phyloP scores from a whole-genome alignment of 2,113 vertebrate species.

The Oncorhynchus clarkii region DNA sequence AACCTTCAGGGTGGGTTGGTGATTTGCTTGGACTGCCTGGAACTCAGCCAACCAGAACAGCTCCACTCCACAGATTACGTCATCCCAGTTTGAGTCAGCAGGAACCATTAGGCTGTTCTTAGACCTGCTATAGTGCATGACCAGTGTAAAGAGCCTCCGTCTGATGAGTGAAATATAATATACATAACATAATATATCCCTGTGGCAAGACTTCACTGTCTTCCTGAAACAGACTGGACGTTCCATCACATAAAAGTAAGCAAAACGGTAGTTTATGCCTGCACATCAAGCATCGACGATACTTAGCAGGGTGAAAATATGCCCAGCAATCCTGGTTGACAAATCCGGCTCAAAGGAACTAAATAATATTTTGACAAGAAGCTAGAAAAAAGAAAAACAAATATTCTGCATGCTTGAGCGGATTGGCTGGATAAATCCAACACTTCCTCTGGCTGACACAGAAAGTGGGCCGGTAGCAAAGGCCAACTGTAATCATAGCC shows the following conservation, averaged over 20 bases:
- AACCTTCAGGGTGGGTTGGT: slow-evolving; percentile 39
- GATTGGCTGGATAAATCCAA: slow-evolving; percentile 29
- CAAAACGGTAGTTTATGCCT: background rate
- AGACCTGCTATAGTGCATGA: no score
- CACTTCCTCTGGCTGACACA: slow-evolving; percentile 54
- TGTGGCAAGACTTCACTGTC: background rate
- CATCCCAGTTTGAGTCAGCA: background rate
- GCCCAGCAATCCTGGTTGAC: slow-evolving; percentile 57
- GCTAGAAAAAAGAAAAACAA: slow-evolving; percentile 59
- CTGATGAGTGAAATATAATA: background rate
- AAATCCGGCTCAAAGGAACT: slow-evolving; percentile 65
- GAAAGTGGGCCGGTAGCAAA: slow-evolving; percentile 49
- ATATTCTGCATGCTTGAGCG: slow-evolving; percentile 61
- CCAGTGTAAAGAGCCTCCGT: background rate
- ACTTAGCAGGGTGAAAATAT: slow-evolving; percentile 53
- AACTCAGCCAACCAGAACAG: slow-evolving; percentile 4
- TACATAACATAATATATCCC: background rate
- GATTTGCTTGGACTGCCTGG: slow-evolving; percentile 6
- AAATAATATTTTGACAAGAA: slow-evolving; percentile 67
- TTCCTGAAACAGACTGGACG: background rate
- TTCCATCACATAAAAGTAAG: slow-evolving; percentile 20
- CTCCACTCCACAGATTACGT: background rate
- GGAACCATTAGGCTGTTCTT: no score
- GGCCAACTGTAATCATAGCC: slow-evolving; percentile 46
- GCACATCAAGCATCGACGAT: slow-evolving; percentile 24